These are phyloP conservation scores for Australoheros scitulus DNA, from an alignment of 2,113 vertebrate species.

Conservation along the genomic window DNA sequence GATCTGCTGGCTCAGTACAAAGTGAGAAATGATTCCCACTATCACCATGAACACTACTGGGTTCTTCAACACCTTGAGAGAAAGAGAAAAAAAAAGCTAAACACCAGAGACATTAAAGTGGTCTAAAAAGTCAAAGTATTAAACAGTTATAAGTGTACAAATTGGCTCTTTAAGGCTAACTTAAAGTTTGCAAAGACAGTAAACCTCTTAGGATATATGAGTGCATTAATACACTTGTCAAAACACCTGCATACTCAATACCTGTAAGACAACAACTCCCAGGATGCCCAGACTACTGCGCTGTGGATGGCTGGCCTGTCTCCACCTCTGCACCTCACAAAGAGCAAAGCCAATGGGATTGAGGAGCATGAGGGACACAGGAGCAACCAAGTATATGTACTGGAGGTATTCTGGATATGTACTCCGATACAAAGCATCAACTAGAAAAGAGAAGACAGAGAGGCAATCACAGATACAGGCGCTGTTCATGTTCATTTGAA, in stretches of 20 bases:
- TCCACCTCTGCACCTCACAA: constrained; percentile 96
- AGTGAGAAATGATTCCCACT: constrained; percentile 91
- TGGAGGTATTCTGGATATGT: constrained; percentile 96
- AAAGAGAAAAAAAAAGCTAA: rapidly evolving
- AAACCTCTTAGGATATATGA: background rate
- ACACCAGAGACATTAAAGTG: background rate
- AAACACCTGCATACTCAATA: constrained; percentile 8
- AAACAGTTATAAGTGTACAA: background rate
- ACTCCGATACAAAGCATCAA: constrained; percentile 88
- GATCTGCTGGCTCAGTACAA: constrained; percentile 89
- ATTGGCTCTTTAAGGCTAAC: background rate
- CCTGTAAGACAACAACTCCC: constrained; percentile 87
- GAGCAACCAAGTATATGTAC: constrained; percentile 98
- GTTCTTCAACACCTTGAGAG: constrained; percentile 87
- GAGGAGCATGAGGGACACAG: constrained; percentile 96
- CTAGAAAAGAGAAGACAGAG: constrained; percentile 31
- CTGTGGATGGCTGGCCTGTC: constrained; percentile 81
- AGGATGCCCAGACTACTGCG: constrained; percentile 87
- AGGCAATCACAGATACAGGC: background rate
- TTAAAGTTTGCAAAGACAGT: background rate
- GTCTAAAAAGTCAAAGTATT: background rate
- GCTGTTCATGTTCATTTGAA: background rate
- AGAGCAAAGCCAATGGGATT: constrained; percentile 97
- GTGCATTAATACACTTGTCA: background rate
- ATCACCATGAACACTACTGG: constrained; percentile 98